Percentiles rank a stretch among this genome's conserved stretches.
These are phyloP conservation scores for Agonopterix arenella DNA, from an alignment of 2,888 invertebrate genomes.

Conservation along the genomic window DNA sequence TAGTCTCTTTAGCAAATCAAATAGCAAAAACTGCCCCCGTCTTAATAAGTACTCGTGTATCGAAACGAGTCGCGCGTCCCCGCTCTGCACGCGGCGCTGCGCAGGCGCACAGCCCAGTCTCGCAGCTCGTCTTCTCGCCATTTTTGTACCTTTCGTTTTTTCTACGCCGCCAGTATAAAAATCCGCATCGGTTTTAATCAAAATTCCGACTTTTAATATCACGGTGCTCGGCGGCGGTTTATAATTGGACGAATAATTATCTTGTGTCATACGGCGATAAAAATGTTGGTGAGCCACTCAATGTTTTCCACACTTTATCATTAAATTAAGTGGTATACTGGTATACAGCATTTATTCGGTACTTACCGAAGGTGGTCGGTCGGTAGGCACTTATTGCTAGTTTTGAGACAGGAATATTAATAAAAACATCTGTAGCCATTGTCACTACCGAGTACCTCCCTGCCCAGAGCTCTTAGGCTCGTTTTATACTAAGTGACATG, in stretches of 20 bases:
- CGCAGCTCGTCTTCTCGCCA: conserved; percentile 49
- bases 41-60: conserved; percentile 69
- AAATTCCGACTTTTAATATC: conserved; percentile 66
- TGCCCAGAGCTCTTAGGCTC: too few relatives aligned
- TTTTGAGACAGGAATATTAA: neutral
- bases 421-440: neutral
- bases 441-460: neutral
- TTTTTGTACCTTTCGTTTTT: conserved; percentile 61
- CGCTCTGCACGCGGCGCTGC: conserved; percentile 22
- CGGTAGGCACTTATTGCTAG: too few relatives aligned
- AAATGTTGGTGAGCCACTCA: conserved; percentile 29
- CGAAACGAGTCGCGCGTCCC: conserved; percentile 57
- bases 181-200: conserved; percentile 66
- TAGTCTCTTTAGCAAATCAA: conserved; percentile 73
- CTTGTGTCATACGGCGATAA: conserved; percentile 49
- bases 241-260: conserved; percentile 62
- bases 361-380: too few relatives aligned
- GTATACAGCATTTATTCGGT: conserved; percentile 1
- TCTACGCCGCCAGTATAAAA: conserved; percentile 58
- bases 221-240: conserved; percentile 36
- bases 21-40: conserved; percentile 73
- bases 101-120: conserved; percentile 1
- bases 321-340: conserved; percentile 23
- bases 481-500: neutral
- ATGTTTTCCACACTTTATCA: conserved; percentile 33